Base-by-base conservation (phyloP, 2,888 invertebrate species). In the Chesias legatella region DNA sequence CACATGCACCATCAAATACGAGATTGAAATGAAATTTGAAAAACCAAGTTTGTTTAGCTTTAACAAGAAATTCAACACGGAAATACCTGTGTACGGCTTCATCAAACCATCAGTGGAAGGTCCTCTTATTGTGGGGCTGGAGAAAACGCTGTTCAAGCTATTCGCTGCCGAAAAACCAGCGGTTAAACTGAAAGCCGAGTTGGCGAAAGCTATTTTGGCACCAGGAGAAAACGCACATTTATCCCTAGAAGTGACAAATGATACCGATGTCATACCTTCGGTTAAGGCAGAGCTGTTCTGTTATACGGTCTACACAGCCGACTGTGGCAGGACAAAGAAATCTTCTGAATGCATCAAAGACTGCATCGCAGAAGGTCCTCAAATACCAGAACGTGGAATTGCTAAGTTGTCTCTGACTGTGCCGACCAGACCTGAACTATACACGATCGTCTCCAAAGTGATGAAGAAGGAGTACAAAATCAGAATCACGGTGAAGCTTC, bases 161-260 rank as follows among this genome's bases (percentile, higher is more conserved):
- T 45, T 49, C 1, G 7, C 42, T 1, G 6, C 13, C 1, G 34
- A 35, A 7, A 36, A 30, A 7, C 33, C 46, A n/a, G 23, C 24
- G 2, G 27, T 53, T 0, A 46, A 43, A 2, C 21, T 56, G 6
- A 53, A 48, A 24, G 51, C 43, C 6, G 46, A 49, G 11, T 30
- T 56, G 5, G 28, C 21, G 1, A 51, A 48, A 8, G 30, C 35
- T 4, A n/a, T 8, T 2, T 7, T 42, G 1, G 23, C 10, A 5
- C 53, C 55, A 0, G 53, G 49, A 6, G 47, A 56, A 4, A 46
- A 49, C 21, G 40, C 29, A 0, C n/a, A 36, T 0, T 6, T 49
- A 1, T 17, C 31, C 1, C 33, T 39, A 13, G n/a, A 7, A 3
- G 35, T 51, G 10, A 36, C 33, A 7, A 53, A 56, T 23, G 21